Base-by-base conservation (phyloP, 2,113 vertebrate species). In the Choloepus hoffmanni region DNA sequence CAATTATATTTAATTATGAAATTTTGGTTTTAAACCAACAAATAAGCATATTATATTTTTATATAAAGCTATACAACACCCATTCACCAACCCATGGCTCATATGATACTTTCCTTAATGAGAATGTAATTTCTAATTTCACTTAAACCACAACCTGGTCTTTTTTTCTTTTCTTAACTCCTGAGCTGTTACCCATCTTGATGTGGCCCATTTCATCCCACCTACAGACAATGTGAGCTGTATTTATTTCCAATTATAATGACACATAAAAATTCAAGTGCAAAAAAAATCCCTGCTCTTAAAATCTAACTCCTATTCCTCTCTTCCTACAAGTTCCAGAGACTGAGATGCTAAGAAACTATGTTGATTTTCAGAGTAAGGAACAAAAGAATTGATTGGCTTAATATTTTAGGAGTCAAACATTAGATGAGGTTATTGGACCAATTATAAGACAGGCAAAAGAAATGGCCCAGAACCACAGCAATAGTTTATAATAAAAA, bases 51-150 rank as follows among this genome's bases (percentile, higher is more conserved):
- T 91, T 48, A 81, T 84, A 45, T 78, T 73, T 96, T 72, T 81
- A 82, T 76, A 50, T 95, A 53, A 87, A 87, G 90, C 76, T 24
- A 74, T 74, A 70, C 53, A 65, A 89, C 18, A 83, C 9, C 19
- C 86, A 90, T 94, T 92, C 23, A 95, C 6, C 28, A 94, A 65
- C 0, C 4, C 43, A 76, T 84, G 88, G 90, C 11, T 85, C 85
- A 95, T 53, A 65, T 0, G 0, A 30, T 96, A n/a, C 74, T 97
- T 91, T 72, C 15, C 92, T 68, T 85, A 92, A 70, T 65, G 87
- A 98, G 43, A 97, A 91, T 24, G 14, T 40, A 55, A 28, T 97
- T 97, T 95, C 23, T 92, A 89, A 67, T 92, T 97, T 96, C 15
- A 95, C 26, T 92, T 72, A 55, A n/a, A 63, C 43, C 33, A 97